Percentiles rank a stretch among this genome's conserved stretches.
These are phyloP conservation scores for Periplaneta americana DNA, from an alignment of 1,140 invertebrate species.

Conservation along the genomic window DNA sequence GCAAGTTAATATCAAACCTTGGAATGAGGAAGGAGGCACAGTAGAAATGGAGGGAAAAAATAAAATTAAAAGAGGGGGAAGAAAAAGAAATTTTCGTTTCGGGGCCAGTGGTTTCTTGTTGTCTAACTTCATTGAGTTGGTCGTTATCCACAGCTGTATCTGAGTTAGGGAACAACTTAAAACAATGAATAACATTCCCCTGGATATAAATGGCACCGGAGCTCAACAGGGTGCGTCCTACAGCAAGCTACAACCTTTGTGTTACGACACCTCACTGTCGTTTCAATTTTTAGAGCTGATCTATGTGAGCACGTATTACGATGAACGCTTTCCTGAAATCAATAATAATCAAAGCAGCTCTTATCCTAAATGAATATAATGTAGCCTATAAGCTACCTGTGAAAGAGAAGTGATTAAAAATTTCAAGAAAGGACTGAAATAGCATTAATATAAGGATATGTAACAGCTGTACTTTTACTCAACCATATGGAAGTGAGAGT, in stretches of 20 bases:
- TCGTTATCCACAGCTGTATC: background rate
- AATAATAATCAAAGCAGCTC: too few species aligned
- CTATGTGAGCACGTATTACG: too few species aligned
- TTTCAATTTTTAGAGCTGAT: too few species aligned
- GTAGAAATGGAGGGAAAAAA: background rate
- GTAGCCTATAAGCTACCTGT: too few species aligned
- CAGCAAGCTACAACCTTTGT: background rate
- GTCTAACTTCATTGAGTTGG: background rate
- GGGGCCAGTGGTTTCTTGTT: background rate
- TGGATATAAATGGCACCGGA: background rate
- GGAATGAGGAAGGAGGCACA: background rate
- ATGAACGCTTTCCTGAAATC: too few species aligned
- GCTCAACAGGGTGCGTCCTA: background rate
- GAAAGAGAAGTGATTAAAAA: too few species aligned
- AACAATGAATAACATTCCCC: background rate
- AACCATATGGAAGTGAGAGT: too few species aligned
- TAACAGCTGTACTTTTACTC: too few species aligned
- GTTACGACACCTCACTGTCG: too few species aligned
- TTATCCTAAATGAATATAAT: too few species aligned
- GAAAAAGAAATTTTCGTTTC: background rate
- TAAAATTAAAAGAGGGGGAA: background rate
- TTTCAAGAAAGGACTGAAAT: too few species aligned
- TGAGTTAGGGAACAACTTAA: background rate
- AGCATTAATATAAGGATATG: too few species aligned
- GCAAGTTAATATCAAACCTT: background rate